A percentile compares a stretch with the other conserved stretches of the same genome.
phyloP scores from a whole-genome alignment of 2,888 invertebrate genomes.

The Pristionchus maxplancki region DNA sequence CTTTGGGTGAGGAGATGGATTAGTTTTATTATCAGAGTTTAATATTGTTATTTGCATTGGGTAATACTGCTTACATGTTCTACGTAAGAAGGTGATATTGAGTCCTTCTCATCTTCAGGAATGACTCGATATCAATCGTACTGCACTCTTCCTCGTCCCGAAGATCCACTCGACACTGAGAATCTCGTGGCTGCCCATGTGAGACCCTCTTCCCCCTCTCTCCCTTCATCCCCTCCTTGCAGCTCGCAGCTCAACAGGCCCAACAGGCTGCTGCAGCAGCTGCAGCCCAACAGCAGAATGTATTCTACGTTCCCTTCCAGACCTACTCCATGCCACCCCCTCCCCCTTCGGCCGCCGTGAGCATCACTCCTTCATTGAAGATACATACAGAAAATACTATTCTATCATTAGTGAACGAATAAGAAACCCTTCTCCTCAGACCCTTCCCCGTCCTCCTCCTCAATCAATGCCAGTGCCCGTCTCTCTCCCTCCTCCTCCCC shows the following conservation, averaged over 20 bases:
- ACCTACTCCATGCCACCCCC: slow-evolving; percentile 33
- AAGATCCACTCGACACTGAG: slow-evolving; percentile 47
- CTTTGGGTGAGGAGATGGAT: background rate
- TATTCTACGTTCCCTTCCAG: slow-evolving; percentile 52
- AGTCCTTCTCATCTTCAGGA: background rate
- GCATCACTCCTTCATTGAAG: background rate
- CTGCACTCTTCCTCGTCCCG: slow-evolving; percentile 50
- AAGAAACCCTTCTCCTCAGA: background rate
- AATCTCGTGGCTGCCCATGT: slow-evolving; percentile 35
- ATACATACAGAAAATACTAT: background rate
- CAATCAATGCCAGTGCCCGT: slow-evolving; percentile 14
- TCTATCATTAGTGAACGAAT: background rate
- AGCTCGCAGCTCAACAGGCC: slow-evolving; percentile 12
- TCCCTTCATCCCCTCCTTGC: background rate
- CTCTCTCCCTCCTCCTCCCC: slow-evolving; percentile 44
- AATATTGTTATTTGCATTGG: no score
- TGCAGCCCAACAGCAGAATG: slow-evolving; percentile 14
- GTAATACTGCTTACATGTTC: no score
- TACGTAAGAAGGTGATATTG: no score
- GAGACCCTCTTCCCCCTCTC: background rate
- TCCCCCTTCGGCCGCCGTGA: slow-evolving; percentile 42
- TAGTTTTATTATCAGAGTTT: no score
- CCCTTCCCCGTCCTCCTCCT: slow-evolving; percentile 29
- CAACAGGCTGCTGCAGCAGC: background rate
- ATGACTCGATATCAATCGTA: slow-evolving; percentile 51